Base-by-base conservation (phyloP, 92 coral and sea anemone species). In the Porites rus region DNA sequence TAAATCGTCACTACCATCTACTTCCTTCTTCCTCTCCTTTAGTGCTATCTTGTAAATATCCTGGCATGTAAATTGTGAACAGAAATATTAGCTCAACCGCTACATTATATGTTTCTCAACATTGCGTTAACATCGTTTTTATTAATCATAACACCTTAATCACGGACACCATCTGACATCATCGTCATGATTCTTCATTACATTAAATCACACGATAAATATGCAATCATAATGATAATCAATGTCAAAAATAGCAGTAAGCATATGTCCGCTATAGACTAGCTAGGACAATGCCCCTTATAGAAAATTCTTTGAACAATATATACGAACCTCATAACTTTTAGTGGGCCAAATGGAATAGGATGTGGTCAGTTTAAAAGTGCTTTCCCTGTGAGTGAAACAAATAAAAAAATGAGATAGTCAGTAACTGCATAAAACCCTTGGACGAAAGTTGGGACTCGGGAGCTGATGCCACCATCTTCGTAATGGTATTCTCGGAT, bases 291-390 rank as follows among this genome's bases (percentile, higher is more conserved):
- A 4, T 38, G 6, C 46, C 46, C 46, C 46, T 28, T 38, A 38
- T 3, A 38, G 46, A 38, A 38, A 38, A 38, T 38, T 38, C 46
- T 38, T 38, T 38, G 46, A 38, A 38, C 5, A 38, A 38, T 38
- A 4, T 38, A 38, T 5, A 38, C 46, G 0, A 25, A 88, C 91
- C 91, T 88, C 65, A 17, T 72, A 88, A 24, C 22, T 28, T 5
- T 64, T 74, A 43, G 91, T 85, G 4, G 91, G 91, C 91, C 89
- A 89, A 25, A 64, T 64, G 25, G 84, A 69, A 16, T 82, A 86
- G 6, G 89, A 89, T 16, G 81, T 79, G 22, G 85, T 61, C 21
- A 79, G 65, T 6, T 83, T 60, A 53, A 81, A 81, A 24, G 80
- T 51, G 54, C 8, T 75, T 50, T 88, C 87, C 38, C 91, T 88